Percentiles rank a stretch among this genome's conserved stretches.
These are phyloP conservation scores for Stenurella melanura DNA, from an alignment of 2,888 invertebrate genomes.

Conservation along the genomic window DNA sequence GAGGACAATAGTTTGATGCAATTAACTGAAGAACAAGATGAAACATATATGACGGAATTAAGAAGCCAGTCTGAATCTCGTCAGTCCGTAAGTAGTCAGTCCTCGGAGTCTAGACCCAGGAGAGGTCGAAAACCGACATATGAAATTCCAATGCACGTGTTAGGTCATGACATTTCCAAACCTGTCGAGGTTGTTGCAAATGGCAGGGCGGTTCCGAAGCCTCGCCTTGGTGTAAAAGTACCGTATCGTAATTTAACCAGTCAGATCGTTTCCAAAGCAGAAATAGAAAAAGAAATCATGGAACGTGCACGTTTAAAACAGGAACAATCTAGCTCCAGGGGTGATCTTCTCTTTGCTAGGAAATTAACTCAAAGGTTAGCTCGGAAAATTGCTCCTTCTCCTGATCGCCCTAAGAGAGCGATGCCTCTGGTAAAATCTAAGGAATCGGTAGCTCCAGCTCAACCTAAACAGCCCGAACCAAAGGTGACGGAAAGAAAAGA, in stretches of 20 bases:
- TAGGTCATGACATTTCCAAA: conserved; percentile 72
- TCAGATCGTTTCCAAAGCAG: conserved; percentile 76
- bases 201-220: conserved; percentile 70
- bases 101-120: conserved; percentile 35
- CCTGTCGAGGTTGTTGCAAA: conserved; percentile 69
- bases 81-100: conserved; percentile 22
- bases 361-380: conserved; percentile 74
- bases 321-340: conserved; percentile 69
- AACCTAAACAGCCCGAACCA: neutral
- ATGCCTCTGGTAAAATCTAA: conserved; percentile 7
- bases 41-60: conserved; percentile 21
- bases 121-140: conserved; percentile 58
- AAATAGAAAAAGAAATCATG: conserved; percentile 76
- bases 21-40: conserved; percentile 17
- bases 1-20: neutral
- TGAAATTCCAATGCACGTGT: conserved; percentile 70
- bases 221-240: conserved; percentile 72
- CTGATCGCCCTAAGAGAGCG: conserved; percentile 47
- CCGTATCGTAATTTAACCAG: conserved; percentile 74
- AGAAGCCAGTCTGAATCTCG: conserved; percentile 28
- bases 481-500: conserved; percentile 32
- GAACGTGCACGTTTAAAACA: conserved; percentile 74
- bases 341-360: conserved; percentile 75
- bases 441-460: neutral
- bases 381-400: conserved; percentile 57